A percentile compares a stretch with the other conserved stretches of the same genome.
Evolutionary conservation across 2,888 invertebrate species (phyloP).

Genomic region (Tenthredo distinguenda): DNA sequence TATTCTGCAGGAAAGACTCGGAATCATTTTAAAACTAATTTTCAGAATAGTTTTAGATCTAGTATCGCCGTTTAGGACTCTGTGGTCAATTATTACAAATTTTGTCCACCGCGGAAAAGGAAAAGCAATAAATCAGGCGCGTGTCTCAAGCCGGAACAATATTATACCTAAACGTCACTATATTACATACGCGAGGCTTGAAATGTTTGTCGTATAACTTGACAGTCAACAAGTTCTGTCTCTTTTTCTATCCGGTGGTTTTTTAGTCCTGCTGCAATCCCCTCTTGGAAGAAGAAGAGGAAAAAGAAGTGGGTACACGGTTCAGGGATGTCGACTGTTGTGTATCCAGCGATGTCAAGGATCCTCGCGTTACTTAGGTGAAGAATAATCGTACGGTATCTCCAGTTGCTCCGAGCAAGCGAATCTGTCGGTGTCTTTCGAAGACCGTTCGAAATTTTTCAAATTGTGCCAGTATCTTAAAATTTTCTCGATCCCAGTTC

Average conservation of each 20-base stretch:
- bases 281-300: background rate
- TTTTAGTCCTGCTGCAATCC: constrained; percentile 12
- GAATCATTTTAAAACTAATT: background rate
- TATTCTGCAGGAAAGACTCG: background rate
- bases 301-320: constrained; percentile 36
- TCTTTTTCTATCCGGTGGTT: background rate
- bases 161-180: background rate
- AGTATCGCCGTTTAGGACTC: background rate
- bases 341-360: constrained; percentile 6
- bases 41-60: background rate
- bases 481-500: background rate
- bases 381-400: background rate
- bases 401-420: background rate
- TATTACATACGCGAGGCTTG: background rate
- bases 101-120: background rate
- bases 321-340: constrained; percentile 34
- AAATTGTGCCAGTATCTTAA: background rate
- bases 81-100: background rate
- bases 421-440: constrained; percentile 14
- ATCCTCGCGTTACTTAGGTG: background rate
- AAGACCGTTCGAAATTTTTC: background rate
- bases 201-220: constrained; percentile 3
- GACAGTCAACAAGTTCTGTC: background rate
- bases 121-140: background rate
- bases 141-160: background rate